Evolutionary conservation across 2,888 invertebrate species (phyloP).

Genomic region (Pilophorus perplexus): DNA sequence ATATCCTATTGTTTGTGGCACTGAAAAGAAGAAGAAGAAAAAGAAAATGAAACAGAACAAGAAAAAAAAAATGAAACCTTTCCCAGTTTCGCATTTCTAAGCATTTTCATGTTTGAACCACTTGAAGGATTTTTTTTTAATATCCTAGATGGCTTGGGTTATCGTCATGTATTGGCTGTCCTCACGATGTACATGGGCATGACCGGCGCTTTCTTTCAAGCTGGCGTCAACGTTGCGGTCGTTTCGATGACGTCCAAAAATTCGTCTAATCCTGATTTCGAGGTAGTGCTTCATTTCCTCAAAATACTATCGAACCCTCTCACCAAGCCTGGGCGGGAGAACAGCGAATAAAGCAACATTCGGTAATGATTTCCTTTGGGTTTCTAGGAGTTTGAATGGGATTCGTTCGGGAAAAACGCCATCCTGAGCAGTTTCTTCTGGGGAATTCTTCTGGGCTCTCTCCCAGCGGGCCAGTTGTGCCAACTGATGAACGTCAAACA

Average conservation of each 20-base stretch:
- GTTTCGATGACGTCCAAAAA: conserved; percentile 56
- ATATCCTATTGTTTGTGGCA: too few species aligned
- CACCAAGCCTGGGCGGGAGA: too few species aligned
- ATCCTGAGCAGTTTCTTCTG: conserved; percentile 71
- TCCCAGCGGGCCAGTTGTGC: conserved; percentile 57
- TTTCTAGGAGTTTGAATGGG: conserved; percentile 62
- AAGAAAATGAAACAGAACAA: too few species aligned
- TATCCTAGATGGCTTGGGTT: not conserved
- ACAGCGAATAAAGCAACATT: too few species aligned
- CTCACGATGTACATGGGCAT: conserved; percentile 45
- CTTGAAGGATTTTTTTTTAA: too few species aligned
- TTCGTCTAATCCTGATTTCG: conserved; percentile 49
- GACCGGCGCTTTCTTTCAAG: conserved; percentile 58
- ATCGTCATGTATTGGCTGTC: not conserved
- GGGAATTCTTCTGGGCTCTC: conserved; percentile 71
- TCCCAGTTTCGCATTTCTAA: too few species aligned
- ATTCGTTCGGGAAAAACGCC: conserved; percentile 58
- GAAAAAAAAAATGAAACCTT: too few species aligned
- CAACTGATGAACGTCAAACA: conserved; percentile 44
- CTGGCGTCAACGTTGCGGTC: conserved; percentile 58
- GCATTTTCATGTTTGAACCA: too few species aligned
- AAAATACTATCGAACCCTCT: too few species aligned
- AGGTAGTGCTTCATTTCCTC: too few species aligned
- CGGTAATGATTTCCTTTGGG: too few species aligned
- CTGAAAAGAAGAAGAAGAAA: too few species aligned